Base-by-base conservation (phyloP, 2,888 invertebrate genomes). In the Vesta saturnalis region DNA sequence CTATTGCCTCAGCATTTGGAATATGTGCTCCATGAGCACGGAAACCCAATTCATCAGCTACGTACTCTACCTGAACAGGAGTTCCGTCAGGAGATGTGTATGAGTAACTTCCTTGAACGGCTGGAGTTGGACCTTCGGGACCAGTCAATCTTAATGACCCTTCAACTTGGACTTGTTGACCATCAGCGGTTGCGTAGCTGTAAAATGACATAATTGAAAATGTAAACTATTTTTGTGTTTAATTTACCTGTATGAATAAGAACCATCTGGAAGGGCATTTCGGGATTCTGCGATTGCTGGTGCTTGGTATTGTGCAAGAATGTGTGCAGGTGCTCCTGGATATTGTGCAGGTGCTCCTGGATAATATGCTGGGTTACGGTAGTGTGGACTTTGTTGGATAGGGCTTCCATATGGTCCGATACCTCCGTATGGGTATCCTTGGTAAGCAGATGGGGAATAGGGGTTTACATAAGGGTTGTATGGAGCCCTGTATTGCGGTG, bases 11-110 rank as follows among this genome's bases (percentile, higher is more conserved):
- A 30, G 93, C 92, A 74, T 92, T 86, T 43, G 92, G 93, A 74
- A 93, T 83, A 82, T 93, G 93, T 47, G 91, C 91, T 60, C 93
- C 93, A 76, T 88, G 88, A 10, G 93, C 91, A 78, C 91, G 89
- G 83, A 92, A 94, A 65, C 93, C 94, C 79, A 91, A 91, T 84
- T 93, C 93, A 81, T 93, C 93, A 16, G 92, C 92, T 15, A 92
- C 86, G 76, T 92, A 93, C 39, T 86, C 89, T 8, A 92, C 87
- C 71, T 89, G 88, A 69, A 92, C 90, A 1, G 91, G 91, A 12
- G 89, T 90, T 70, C 90, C 90, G 75, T 94, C 93, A 0, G 93
- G 92, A 0, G 92, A 88, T 3, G 91, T 88, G 79, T 93, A 94
- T 0, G 92, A 89, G 79, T 89, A 92, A 46, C 91, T 90, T 49